Percentiles rank a stretch among this genome's conserved stretches.
Evolutionary conservation across 2,797 vertebrate genomes (phyloP).

Genomic region (Gastrophryne carolinensis): DNA sequence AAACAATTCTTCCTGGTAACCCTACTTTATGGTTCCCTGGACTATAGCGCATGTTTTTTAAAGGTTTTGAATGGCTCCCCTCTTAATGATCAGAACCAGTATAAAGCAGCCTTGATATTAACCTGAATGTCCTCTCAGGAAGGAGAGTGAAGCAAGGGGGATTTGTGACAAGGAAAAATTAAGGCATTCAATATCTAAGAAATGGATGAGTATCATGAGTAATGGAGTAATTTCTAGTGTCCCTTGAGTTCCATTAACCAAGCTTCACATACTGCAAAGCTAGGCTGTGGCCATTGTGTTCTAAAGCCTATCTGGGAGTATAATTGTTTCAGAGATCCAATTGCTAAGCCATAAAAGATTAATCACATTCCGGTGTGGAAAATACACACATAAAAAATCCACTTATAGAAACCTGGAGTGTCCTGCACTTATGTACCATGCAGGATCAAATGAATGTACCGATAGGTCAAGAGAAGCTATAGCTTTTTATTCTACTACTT

Average conservation of each 20-base stretch:
- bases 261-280: background rate
- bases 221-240: constrained; percentile 9
- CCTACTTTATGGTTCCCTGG: no score
- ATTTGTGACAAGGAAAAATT: constrained; percentile 11
- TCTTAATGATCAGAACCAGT: no score
- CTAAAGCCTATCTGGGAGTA: background rate
- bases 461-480: background rate
- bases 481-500: background rate
- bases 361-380: constrained; percentile 8
- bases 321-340: constrained; percentile 17
- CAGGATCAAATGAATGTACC: constrained; percentile 1
- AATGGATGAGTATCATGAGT: constrained; percentile 5
- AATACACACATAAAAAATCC: constrained; percentile 28
- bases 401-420: constrained; percentile 7
- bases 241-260: constrained; percentile 24
- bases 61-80: no score
- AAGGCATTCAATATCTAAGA: constrained; percentile 6
- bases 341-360: constrained; percentile 27
- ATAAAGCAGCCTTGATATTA: background rate
- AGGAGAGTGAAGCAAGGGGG: background rate
- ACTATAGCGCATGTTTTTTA: no score
- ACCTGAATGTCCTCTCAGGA: background rate
- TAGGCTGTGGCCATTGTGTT: constrained; percentile 12
- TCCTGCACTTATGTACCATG: background rate
- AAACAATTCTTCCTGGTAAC: no score